Base-by-base conservation (phyloP, 2,797 vertebrate species). In the Bucorvus abyssinicus region DNA sequence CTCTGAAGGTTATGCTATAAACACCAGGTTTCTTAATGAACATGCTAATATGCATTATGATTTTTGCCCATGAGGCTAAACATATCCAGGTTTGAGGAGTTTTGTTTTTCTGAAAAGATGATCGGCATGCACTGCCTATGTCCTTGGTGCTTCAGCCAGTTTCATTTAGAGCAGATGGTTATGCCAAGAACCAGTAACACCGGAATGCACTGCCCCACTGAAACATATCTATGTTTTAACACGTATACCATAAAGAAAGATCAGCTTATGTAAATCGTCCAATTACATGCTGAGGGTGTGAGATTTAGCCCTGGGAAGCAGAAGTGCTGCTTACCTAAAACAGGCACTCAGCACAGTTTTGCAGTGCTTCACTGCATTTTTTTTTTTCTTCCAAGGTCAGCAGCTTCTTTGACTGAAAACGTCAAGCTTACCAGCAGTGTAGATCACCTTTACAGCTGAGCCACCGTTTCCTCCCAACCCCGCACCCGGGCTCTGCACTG, bases 241-340 rank as follows among this genome's bases (percentile, higher is more conserved):
- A 93, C 2, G 0, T 29, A 60, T 10, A 67, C 50, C 16, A 56
- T 30, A 53, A 63, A 71, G 74, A 45, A 74, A 91, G 44, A 73
- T 55, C 61, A 90, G 7, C 56, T 85, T 75, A 75, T 4, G 1
- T 59, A 87, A 89, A 32, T 52, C 68, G 77, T 12, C 21, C 83
- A 60, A 92, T 30, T 64, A 89, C 32, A 22, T 36, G 61, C 52
- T 68, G 22, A 22, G 10, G 16, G 24, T 59, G 7, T 63, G 82
- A 89, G 63, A 76, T 44, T 61, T 63, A 92, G 70, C 64, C 27
- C 49, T 63, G 19, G 30, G 30, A 92, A 71, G 32, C 18, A 71
- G n/a, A 90, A 89, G 57, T 15, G 44, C 56, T 73, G 63, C 49
- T 75, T 81, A 75, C 49, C 50, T 60, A 80, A 56, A 55, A 84